Conservation (phyloP, 2,113 vertebrate genomes). For the Leiothrix lutea region DNA sequence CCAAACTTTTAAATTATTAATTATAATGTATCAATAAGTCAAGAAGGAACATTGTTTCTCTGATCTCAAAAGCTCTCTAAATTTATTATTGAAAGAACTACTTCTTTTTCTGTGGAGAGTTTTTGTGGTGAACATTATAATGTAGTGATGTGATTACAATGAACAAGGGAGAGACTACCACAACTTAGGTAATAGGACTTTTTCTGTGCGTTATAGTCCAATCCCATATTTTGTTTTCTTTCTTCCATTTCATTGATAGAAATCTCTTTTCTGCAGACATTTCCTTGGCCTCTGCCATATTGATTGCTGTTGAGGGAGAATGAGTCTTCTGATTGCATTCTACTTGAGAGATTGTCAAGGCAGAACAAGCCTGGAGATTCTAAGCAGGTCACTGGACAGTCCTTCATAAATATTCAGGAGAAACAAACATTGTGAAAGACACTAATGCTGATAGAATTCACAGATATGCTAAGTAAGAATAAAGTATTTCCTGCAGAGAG, state of each 20-base stretch:
- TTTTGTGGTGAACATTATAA: not conserved
- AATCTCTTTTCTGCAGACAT: conserved; percentile 41
- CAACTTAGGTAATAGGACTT: not conserved
- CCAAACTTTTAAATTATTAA: not conserved
- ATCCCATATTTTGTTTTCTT: not conserved
- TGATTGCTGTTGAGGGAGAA: conserved; percentile 46
- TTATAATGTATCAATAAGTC: not conserved
- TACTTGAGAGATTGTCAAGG: conserved; percentile 60
- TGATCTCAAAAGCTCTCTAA: not conserved
- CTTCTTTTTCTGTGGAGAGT: not conserved
- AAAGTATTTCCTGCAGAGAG: conserved; percentile 65
- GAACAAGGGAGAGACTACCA: not conserved
- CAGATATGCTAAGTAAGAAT: conserved; percentile 68
- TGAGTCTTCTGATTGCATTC: conserved; percentile 52
- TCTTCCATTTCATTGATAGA: conserved; percentile 36
- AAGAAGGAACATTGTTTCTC: not conserved
- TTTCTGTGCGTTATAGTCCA: not conserved
- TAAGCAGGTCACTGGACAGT: conserved; percentile 72
- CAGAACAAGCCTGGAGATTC: conserved; percentile 57
- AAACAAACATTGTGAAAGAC: conserved; percentile 67
- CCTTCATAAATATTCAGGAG: conserved; percentile 74
- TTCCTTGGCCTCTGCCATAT: conserved; percentile 63
- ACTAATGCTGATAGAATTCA: conserved; percentile 69
- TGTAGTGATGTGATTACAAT: not conserved
- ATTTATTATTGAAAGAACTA: not conserved